These are phyloP conservation scores for Prietella phreatophila DNA, from an alignment of 2,113 vertebrate genomes.

Conservation along the genomic window DNA sequence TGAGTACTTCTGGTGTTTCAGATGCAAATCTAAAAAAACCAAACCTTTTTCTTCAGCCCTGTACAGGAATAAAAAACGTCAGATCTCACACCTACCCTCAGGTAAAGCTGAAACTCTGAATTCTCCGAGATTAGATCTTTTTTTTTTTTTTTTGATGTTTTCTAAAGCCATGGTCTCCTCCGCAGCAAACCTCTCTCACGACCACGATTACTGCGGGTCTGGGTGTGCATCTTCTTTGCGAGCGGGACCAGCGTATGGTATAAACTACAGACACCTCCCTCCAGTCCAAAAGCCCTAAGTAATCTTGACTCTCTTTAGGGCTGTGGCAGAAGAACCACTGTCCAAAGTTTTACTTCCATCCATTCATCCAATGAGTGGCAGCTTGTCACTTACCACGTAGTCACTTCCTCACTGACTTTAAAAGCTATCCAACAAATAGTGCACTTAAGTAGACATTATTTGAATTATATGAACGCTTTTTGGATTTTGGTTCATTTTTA, in stretches of 20 bases:
- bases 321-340: constrained; percentile 36
- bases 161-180: constrained; percentile 75
- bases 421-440: background rate
- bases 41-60: constrained; percentile 30
- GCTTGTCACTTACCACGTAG: background rate
- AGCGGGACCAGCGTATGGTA: constrained; percentile 75
- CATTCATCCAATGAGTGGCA: background rate
- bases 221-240: constrained; percentile 67
- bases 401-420: background rate
- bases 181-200: constrained; percentile 74
- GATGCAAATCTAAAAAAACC: constrained; percentile 6
- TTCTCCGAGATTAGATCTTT: constrained; percentile 32
- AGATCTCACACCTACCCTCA: constrained; percentile 12
- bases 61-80: constrained; percentile 27
- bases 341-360: background rate
- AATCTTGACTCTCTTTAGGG: constrained; percentile 13
- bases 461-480: background rate
- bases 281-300: constrained; percentile 41
- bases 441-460: background rate
- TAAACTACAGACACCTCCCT: constrained; percentile 52
- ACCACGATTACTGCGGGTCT: constrained; percentile 79
- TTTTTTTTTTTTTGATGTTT: constrained; percentile 57
- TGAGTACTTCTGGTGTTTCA: constrained; percentile 22
- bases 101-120: constrained; percentile 32
- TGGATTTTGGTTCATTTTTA: too few relatives aligned